phyloP scores from a whole-genome alignment of 2,888 invertebrate species.

The Rotaria magnacalcarata region DNA sequence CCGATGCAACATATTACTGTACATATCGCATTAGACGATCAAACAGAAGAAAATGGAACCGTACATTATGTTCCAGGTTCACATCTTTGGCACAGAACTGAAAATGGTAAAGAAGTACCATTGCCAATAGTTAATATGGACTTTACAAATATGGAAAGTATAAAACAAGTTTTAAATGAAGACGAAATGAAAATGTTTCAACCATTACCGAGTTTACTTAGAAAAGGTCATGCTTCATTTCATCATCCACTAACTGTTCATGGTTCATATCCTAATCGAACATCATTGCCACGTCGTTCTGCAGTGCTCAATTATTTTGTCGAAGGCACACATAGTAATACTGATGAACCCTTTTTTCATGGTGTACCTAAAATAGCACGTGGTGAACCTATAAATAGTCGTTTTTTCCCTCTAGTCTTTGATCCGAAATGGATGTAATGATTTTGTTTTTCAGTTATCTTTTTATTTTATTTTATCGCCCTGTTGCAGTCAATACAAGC shows the following conservation, averaged over 20 bases:
- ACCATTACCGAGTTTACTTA: conserved; percentile 51
- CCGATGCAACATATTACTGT: conserved; percentile 55
- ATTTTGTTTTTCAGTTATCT: not conserved
- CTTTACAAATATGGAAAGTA: conserved; percentile 55
- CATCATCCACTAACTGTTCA: conserved; percentile 54
- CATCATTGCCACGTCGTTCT: conserved; percentile 51
- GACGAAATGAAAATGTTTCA: conserved; percentile 52
- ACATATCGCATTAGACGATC: conserved; percentile 55
- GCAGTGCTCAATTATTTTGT: conserved; percentile 55
- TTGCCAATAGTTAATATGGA: conserved; percentile 56
- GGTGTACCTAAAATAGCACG: conserved; percentile 50
- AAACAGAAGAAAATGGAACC: conserved; percentile 54
- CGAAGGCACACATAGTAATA: conserved; percentile 52
- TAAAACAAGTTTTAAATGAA: conserved; percentile 53
- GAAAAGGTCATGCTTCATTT: conserved; percentile 55
- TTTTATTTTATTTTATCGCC: too few relatives aligned
- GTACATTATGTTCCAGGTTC: conserved; percentile 54
- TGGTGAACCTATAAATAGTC: conserved; percentile 52
- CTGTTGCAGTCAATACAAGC: too few relatives aligned
- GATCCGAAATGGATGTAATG: conserved; percentile 49
- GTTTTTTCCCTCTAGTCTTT: conserved; percentile 53
- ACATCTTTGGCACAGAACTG: conserved; percentile 53
- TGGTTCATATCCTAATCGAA: conserved; percentile 55
- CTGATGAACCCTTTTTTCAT: conserved; percentile 51
- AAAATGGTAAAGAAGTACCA: conserved; percentile 51